A percentile compares a stretch with the other conserved stretches of the same genome.
phyloP scores from a whole-genome alignment of 2,888 invertebrate species.

The Trichopoda pennipes region DNA sequence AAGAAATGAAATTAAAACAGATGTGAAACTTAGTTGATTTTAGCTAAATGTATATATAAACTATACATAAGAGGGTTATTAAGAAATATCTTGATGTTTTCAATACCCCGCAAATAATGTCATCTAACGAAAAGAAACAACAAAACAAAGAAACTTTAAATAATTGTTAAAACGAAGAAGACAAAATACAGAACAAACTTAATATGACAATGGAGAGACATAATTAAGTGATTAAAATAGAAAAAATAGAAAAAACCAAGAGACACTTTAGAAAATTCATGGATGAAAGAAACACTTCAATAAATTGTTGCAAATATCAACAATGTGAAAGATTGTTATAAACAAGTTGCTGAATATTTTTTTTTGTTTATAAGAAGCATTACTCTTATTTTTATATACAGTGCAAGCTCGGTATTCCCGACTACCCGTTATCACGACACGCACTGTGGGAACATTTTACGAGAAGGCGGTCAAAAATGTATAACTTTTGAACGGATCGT shows the following conservation, averaged over 20 bases:
- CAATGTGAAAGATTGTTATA: too few relatives aligned
- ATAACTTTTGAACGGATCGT: too few relatives aligned
- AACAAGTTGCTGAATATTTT: too few relatives aligned
- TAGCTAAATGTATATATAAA: slow-evolving; percentile 28
- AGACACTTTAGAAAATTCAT: too few relatives aligned
- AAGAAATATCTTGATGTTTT: slow-evolving; percentile 44
- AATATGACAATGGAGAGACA: slow-evolving; percentile 36
- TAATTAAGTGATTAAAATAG: slow-evolving; percentile 2
- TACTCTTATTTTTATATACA: too few relatives aligned
- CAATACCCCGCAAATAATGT: slow-evolving; percentile 30
- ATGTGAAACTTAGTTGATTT: slow-evolving; percentile 53
- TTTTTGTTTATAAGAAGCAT: too few relatives aligned
- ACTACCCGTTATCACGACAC: too few relatives aligned
- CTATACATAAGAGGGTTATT: slow-evolving; percentile 48
- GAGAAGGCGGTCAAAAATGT: too few relatives aligned
- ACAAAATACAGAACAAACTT: slow-evolving; percentile 9
- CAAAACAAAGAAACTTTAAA: slow-evolving; percentile 32
- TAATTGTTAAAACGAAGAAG: neutral
- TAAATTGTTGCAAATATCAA: too few relatives aligned
- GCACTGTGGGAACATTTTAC: too few relatives aligned
- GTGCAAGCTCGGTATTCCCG: too few relatives aligned
- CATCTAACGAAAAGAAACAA: slow-evolving; percentile 16
- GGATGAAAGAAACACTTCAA: too few relatives aligned
- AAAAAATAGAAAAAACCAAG: neutral
- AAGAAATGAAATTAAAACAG: slow-evolving; percentile 60